Base-by-base conservation (phyloP, 2,888 invertebrate species). In the Aleiodes leptofemur region DNA sequence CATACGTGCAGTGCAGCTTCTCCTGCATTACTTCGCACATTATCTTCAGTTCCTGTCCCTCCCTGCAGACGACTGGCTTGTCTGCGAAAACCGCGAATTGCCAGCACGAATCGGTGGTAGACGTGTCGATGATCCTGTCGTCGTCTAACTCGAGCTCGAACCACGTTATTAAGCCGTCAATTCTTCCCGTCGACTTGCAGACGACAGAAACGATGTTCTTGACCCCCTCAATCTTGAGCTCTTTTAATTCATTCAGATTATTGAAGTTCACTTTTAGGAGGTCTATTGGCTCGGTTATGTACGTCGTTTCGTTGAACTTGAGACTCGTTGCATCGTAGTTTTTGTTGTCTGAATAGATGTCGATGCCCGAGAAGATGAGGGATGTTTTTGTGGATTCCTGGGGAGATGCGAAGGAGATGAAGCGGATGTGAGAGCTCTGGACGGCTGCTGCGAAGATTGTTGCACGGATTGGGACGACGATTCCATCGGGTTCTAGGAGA, bases 301-400 rank as follows among this genome's bases (percentile, higher is more conserved):
- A 92, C 80, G 90, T 91, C 69, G 92, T 86, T 76, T 91, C 90
- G 73, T 91, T 89, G 4, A 90, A 88, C 76, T 91, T 89, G 43
- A 96, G 90, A 90, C 94, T 92, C 84, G 95, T 94, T 78, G 94
- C 92, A 80, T 95, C 94, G 86, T 96, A 96, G 0, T 93, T 92
- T 78, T 94, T 93, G 72, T 86, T 85, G 48, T 85, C 82, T n/a
- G 88, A 83, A 64, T 85, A 83, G 64, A 91, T 79, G 77, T 86
- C 87, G 48, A 88, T 76, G 76, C 88, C 82, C 55, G 86, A 78
- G 70, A 91, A 84, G 70, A 87, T 85, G 61, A 87, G 73, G 43
- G 78, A 70, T 64, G 78, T 79, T 48, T 72, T 48, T 56, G 50
- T 23, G 23, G 23, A 23, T 23, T 23, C 23, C 7, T 34, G 29